Percentiles rank a stretch among this genome's conserved stretches.
Evolutionary conservation across 2,113 vertebrate species (phyloP).

Genomic region (Anarhynchus alexandrinus): DNA sequence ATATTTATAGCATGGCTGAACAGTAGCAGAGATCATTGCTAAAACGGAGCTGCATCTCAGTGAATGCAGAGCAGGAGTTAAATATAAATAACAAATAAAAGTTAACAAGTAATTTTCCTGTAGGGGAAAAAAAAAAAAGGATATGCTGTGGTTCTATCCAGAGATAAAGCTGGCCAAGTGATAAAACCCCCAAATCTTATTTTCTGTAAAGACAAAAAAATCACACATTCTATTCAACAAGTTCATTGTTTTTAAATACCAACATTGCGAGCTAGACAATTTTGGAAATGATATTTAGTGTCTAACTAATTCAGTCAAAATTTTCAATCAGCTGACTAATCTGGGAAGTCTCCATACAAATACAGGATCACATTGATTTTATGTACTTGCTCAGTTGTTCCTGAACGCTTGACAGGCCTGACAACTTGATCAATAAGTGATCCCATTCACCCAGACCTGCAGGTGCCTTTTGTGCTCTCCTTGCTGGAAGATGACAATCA

Average conservation of each 20-base stretch:
- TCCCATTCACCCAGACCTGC: slow-evolving; percentile 35
- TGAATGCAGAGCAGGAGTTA: neutral
- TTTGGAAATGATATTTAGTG: neutral
- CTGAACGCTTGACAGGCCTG: slow-evolving; percentile 22
- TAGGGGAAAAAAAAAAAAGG: neutral
- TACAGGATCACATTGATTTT: slow-evolving; percentile 64
- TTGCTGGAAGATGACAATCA: slow-evolving; percentile 67
- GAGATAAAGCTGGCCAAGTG: neutral
- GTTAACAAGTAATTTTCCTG: neutral
- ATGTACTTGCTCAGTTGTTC: slow-evolving; percentile 46
- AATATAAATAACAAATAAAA: neutral
- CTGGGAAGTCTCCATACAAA: slow-evolving; percentile 7
- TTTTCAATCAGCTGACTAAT: slow-evolving; percentile 14
- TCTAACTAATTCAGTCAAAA: neutral
- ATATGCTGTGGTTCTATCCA: neutral
- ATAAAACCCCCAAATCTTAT: neutral
- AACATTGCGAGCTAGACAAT: neutral
- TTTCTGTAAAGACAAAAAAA: neutral
- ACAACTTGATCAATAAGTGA: slow-evolving; percentile 61
- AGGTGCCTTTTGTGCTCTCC: slow-evolving; percentile 38
- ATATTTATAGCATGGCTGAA: neutral
- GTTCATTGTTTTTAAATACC: neutral
- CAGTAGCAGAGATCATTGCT: neutral
- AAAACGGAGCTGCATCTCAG: neutral
- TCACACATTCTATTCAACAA: neutral